phyloP scores from a whole-genome alignment of 2,797 vertebrate genomes.

The Leontopithecus rosalia region DNA sequence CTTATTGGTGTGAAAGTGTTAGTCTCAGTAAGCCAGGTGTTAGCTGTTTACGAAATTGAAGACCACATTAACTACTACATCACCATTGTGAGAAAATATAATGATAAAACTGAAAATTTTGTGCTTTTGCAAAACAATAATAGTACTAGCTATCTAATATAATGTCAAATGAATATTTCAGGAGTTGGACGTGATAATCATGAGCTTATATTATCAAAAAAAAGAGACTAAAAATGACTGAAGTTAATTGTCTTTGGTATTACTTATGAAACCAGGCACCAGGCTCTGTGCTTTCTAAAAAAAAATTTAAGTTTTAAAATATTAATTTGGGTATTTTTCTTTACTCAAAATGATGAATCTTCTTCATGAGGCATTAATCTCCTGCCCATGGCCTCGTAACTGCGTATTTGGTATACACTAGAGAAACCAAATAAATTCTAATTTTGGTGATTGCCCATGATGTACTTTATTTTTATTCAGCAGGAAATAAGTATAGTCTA shows the following conservation, averaged over 20 bases:
- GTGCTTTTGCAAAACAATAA: slow-evolving; percentile 62
- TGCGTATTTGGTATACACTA: slow-evolving; percentile 61
- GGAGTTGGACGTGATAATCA: slow-evolving; percentile 51
- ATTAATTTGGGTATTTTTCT: slow-evolving; percentile 42
- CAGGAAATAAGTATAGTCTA: slow-evolving; percentile 66
- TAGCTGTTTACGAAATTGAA: slow-evolving; percentile 72
- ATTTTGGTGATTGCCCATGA: slow-evolving; percentile 63
- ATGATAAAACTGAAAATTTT: slow-evolving; percentile 59
- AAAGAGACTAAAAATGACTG: background rate
- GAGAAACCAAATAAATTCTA: slow-evolving; percentile 71
- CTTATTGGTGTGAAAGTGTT: slow-evolving; percentile 80
- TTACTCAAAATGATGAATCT: slow-evolving; percentile 66
- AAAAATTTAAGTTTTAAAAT: slow-evolving; percentile 37
- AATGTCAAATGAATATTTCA: slow-evolving; percentile 69
- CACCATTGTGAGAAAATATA: slow-evolving; percentile 66
- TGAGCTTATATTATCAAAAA: background rate
- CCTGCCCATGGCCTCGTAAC: slow-evolving; percentile 9
- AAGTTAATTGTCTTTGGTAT: background rate
- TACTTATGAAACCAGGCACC: slow-evolving; percentile 52
- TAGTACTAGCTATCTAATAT: slow-evolving; percentile 57
- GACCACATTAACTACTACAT: slow-evolving; percentile 72
- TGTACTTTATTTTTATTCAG: slow-evolving; percentile 65
- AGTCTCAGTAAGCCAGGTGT: slow-evolving; percentile 83
- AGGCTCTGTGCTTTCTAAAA: background rate
- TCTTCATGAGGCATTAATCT: slow-evolving; percentile 71